A percentile compares a stretch with the other conserved stretches of the same genome.
Evolutionary conservation across 2,113 vertebrate species (phyloP).

Genomic region (Datnioides undecimradiatus): DNA sequence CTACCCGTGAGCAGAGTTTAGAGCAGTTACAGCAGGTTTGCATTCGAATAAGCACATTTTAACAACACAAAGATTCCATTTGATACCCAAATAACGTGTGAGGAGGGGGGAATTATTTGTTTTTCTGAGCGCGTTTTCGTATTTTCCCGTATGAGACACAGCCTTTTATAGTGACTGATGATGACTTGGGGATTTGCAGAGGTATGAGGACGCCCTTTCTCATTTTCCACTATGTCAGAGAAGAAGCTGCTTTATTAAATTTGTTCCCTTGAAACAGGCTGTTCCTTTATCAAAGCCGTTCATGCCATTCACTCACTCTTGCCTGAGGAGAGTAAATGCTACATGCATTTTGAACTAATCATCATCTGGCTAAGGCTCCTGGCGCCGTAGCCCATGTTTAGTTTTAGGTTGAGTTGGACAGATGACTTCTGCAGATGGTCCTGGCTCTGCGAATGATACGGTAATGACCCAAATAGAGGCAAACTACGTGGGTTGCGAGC

Average conservation of each 20-base stretch:
- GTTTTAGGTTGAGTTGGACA: slow-evolving; percentile 42
- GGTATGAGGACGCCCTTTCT: neutral
- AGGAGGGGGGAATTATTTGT: too few species aligned
- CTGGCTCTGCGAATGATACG: slow-evolving; percentile 34
- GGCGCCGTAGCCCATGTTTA: slow-evolving; percentile 37
- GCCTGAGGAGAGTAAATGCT: neutral
- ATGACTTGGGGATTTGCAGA: slow-evolving; percentile 1
- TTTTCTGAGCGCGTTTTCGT: too few species aligned
- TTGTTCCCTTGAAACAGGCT: neutral
- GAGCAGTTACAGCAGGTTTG: neutral
- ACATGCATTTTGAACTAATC: slow-evolving; percentile 18
- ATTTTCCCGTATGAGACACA: slow-evolving; percentile 1
- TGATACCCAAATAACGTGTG: neutral
- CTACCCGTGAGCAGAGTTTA: neutral
- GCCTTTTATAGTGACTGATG: neutral
- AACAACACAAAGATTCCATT: neutral
- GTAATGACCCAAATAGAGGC: slow-evolving; percentile 24
- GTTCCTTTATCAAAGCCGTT: slow-evolving; percentile 4
- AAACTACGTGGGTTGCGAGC: neutral
- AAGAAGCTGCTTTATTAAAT: slow-evolving; percentile 18
- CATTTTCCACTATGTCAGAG: slow-evolving; percentile 38
- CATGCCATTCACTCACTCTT: neutral
- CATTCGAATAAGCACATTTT: slow-evolving; percentile 11
- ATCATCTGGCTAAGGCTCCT: slow-evolving; percentile 22
- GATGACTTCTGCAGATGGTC: slow-evolving; percentile 63